These are phyloP conservation scores for Leptodirus hochenwartii DNA, from an alignment of 2,888 invertebrate species.

Conservation along the genomic window DNA sequence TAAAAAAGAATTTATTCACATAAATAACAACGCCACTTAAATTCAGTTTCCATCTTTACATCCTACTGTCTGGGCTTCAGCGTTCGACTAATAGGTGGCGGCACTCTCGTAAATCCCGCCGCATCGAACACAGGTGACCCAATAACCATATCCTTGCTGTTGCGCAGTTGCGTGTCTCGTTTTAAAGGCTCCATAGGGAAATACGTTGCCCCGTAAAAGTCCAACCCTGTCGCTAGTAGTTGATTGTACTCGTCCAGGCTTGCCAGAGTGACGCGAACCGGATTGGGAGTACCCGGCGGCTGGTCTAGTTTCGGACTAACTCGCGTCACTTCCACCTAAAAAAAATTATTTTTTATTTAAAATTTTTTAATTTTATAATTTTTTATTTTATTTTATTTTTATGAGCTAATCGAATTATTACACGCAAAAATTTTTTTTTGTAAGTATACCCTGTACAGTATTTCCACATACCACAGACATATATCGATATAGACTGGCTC, in stretches of 20 bases:
- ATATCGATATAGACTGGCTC: slow-evolving; percentile 46
- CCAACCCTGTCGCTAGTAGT: slow-evolving; percentile 64
- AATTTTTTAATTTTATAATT: background rate
- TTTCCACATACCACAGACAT: slow-evolving; percentile 38
- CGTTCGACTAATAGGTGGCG: slow-evolving; percentile 61
- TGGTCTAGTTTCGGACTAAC: slow-evolving; percentile 32
- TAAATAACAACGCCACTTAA: too few relatives aligned
- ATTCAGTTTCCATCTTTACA: too few relatives aligned
- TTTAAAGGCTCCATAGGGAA: slow-evolving; percentile 59
- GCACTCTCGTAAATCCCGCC: slow-evolving; percentile 67
- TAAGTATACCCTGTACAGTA: slow-evolving; percentile 1
- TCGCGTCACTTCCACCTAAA: slow-evolving; percentile 50
- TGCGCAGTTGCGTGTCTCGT: slow-evolving; percentile 41
- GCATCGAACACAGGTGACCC: slow-evolving; percentile 64
- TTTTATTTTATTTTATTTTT: slow-evolving; percentile 2
- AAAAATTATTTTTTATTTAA: slow-evolving; percentile 6
- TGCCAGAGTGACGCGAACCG: slow-evolving; percentile 55
- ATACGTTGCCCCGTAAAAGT: slow-evolving; percentile 77
- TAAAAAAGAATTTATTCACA: too few relatives aligned
- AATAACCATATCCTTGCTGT: slow-evolving; percentile 27
- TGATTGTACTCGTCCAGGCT: slow-evolving; percentile 60
- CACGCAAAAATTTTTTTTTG: slow-evolving; percentile 5
- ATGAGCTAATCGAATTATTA: background rate
- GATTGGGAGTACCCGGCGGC: slow-evolving; percentile 39
- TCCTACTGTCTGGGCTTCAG: slow-evolving; percentile 25